Conservation (phyloP, 2,113 vertebrate genomes). For the Syngnathus typhle region DNA sequence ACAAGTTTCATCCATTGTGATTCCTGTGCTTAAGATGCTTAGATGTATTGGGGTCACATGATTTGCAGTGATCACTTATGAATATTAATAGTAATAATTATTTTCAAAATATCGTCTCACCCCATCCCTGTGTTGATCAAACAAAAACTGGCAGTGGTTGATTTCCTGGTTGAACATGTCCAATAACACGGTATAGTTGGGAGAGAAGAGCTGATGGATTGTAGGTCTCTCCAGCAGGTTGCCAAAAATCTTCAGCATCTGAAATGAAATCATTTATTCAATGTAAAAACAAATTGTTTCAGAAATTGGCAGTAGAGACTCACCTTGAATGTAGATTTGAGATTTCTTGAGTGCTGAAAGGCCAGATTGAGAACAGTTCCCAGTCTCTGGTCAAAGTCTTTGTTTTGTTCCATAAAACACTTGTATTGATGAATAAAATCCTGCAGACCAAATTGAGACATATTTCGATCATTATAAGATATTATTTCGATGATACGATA, state of each 20-base stretch:
- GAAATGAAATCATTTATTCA: conserved; percentile 4
- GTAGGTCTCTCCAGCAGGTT: conserved; percentile 66
- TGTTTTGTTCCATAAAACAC: conserved; percentile 71
- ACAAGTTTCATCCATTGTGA: conserved; percentile 2
- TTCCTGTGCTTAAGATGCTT: too few species aligned
- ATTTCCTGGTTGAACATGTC: conserved; percentile 71
- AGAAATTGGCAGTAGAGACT: conserved; percentile 1
- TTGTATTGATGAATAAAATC: conserved; percentile 68
- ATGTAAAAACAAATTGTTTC: not conserved
- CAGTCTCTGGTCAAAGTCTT: conserved; percentile 74
- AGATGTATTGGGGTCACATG: not conserved
- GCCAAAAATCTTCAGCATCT: conserved; percentile 70
- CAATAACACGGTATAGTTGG: conserved; percentile 66
- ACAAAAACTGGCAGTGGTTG: conserved; percentile 60
- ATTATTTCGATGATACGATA: not conserved
- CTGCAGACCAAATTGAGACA: conserved; percentile 49
- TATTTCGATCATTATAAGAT: not conserved
- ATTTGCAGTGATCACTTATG: not conserved
- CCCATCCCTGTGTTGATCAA: conserved; percentile 70
- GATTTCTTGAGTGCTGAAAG: conserved; percentile 74
- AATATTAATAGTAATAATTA: too few species aligned
- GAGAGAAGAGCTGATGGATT: conserved; percentile 64
- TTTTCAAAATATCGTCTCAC: conserved; percentile 23
- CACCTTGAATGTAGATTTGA: conserved; percentile 73
- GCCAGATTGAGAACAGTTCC: conserved; percentile 74